phyloP scores from a whole-genome alignment of 1,140 invertebrate genomes.

The Oryzaephilus surinamensis region DNA sequence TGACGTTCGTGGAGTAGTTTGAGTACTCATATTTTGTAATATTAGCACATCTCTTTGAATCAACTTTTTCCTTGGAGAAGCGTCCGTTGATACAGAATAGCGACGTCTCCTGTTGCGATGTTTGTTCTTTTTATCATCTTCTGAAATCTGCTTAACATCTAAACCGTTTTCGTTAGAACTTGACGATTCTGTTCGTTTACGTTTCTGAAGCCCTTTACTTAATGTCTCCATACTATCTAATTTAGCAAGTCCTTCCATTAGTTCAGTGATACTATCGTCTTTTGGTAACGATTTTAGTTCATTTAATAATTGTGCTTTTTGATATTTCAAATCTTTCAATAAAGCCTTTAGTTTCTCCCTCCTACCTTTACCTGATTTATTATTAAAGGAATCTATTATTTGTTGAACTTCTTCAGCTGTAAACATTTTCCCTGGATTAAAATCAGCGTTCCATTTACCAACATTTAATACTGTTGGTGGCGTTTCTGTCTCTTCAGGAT shows the following conservation, averaged over 20 bases:
- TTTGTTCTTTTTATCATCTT: constrained; percentile 16
- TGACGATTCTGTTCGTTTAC: constrained; percentile 5
- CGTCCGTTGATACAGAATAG: no score
- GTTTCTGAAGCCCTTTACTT: constrained; percentile 10
- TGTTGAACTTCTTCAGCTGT: constrained; percentile 18
- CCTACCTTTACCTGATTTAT: constrained; percentile 9
- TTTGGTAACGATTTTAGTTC: constrained; percentile 13
- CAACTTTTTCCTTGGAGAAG: constrained; percentile 6
- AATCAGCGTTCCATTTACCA: constrained; percentile 20
- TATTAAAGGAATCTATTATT: no score
- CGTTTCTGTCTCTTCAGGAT: constrained; percentile 7
- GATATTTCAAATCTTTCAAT: constrained; percentile 23
- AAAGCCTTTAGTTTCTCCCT: constrained; percentile 22
- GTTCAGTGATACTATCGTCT: constrained; percentile 1
- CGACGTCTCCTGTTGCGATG: neutral
- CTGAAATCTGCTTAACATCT: no score
- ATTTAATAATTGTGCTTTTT: constrained; percentile 28
- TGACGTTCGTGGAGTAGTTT: constrained; percentile 26
- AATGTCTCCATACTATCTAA: no score
- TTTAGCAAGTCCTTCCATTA: no score
- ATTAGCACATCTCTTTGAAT: constrained; percentile 16
- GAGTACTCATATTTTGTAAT: constrained; percentile 31
- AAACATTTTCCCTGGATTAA: constrained; percentile 14
- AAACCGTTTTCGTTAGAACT: constrained; percentile 1
- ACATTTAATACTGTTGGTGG: constrained; percentile 14